Evolutionary conservation across 2,888 invertebrate genomes (phyloP).

Genomic region (Aporophyla lueneburgensis): DNA sequence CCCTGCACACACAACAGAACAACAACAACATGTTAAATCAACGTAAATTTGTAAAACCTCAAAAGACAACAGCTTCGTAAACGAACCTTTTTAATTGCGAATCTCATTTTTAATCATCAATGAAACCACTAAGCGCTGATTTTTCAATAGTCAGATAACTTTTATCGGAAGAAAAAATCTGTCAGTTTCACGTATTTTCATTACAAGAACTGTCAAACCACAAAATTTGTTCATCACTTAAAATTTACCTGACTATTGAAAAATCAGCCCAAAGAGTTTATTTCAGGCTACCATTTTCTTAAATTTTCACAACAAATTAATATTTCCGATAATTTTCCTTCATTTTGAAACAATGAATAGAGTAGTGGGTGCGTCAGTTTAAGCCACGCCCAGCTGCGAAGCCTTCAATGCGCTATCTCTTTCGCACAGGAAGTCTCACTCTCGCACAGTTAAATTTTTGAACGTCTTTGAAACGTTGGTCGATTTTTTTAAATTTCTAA

Average conservation of each 20-base stretch:
- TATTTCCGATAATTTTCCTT: constrained; percentile 22
- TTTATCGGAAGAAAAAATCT: too few species aligned
- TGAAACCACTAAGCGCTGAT: neutral
- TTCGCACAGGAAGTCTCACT: constrained; percentile 41
- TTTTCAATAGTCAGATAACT: too few species aligned
- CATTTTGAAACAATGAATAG: constrained; percentile 18
- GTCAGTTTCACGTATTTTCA: too few species aligned
- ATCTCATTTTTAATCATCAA: neutral
- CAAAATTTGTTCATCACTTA: too few species aligned
- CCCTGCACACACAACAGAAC: too few species aligned
- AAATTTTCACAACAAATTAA: neutral
- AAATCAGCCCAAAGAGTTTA: too few species aligned
- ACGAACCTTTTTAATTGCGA: neutral
- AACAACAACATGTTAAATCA: too few species aligned
- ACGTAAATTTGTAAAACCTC: neutral
- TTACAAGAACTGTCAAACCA: too few species aligned
- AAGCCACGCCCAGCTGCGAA: constrained; percentile 63
- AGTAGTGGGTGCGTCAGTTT: constrained; percentile 41
- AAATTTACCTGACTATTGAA: too few species aligned
- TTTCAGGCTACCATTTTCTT: neutral
- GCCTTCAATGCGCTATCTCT: constrained; percentile 59
- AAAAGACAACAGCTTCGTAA: neutral
- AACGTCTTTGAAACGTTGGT: neutral
- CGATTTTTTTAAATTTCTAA: neutral
- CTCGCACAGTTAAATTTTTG: constrained; percentile 28